Conservation (phyloP, 2,888 invertebrate species). For the Halictus ligatus region DNA sequence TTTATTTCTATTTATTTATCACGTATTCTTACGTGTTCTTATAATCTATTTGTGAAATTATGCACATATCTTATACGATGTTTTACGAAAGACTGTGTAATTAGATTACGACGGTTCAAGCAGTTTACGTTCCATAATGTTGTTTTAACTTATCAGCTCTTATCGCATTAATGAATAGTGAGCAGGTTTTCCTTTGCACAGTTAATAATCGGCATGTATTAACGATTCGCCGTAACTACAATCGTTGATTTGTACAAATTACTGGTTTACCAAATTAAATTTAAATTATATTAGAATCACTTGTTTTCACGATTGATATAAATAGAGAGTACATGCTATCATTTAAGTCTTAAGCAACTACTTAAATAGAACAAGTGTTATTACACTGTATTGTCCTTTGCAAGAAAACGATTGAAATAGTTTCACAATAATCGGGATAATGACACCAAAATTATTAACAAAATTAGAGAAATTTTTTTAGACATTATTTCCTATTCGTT, state of each 20-base stretch:
- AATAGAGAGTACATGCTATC: background rate
- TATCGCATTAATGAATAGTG: conserved; percentile 39
- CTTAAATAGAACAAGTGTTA: too few species aligned
- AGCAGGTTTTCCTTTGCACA: conserved; percentile 8
- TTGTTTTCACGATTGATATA: background rate
- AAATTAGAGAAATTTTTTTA: background rate
- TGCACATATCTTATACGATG: background rate
- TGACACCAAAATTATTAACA: background rate
- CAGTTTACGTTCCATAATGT: conserved; percentile 5
- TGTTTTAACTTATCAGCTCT: conserved; percentile 42
- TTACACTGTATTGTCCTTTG: too few species aligned
- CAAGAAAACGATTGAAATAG: background rate
- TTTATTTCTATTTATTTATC: too few species aligned
- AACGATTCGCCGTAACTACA: background rate
- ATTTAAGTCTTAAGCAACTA: background rate
- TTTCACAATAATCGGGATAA: background rate
- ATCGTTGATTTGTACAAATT: background rate
- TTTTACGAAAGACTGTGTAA: background rate
- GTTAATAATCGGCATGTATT: background rate
- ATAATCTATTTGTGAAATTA: background rate
- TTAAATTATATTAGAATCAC: background rate
- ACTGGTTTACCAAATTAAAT: background rate
- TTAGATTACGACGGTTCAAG: background rate
- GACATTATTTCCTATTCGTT: background rate
- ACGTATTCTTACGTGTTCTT: background rate